phyloP scores from a whole-genome alignment of 2,888 invertebrate species.

The Crocallis elinguaria region DNA sequence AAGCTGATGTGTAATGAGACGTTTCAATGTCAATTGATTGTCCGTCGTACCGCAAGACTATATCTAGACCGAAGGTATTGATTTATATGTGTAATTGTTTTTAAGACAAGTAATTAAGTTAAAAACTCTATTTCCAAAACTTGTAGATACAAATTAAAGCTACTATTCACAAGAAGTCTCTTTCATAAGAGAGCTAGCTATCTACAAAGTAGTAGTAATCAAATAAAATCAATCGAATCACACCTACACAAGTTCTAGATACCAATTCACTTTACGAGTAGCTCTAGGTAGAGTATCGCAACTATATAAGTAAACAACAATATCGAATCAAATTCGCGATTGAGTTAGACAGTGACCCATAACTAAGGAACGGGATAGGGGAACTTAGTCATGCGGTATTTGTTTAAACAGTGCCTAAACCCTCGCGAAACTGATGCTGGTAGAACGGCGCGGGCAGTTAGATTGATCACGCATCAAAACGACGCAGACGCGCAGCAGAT shows the following conservation, averaged over 20 bases:
- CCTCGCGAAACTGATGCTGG: conserved; percentile 8
- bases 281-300: conserved; percentile 21
- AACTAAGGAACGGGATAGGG: conserved; percentile 54
- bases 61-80: too few relatives aligned
- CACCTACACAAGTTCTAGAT: conserved; percentile 19
- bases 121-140: too few relatives aligned
- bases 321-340: conserved; percentile 56
- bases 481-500: too few relatives aligned
- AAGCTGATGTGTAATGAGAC: too few relatives aligned
- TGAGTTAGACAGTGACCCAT: conserved; percentile 57
- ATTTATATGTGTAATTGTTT: too few relatives aligned
- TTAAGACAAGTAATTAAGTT: too few relatives aligned
- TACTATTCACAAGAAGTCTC: neutral
- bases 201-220: conserved; percentile 7
- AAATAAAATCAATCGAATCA: conserved; percentile 20
- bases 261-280: conserved; percentile 20
- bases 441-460: neutral
- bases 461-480: too few relatives aligned
- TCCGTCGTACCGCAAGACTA: too few relatives aligned
- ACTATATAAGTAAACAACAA: conserved; percentile 47
- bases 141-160: neutral
- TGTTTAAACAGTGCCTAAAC: conserved; percentile 1
- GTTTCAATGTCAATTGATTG: too few relatives aligned
- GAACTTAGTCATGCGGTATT: conserved; percentile 34
- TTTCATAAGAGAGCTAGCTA: neutral